These are phyloP conservation scores for Lerista edwardsae DNA, from an alignment of 2,797 vertebrate species.

Conservation along the genomic window DNA sequence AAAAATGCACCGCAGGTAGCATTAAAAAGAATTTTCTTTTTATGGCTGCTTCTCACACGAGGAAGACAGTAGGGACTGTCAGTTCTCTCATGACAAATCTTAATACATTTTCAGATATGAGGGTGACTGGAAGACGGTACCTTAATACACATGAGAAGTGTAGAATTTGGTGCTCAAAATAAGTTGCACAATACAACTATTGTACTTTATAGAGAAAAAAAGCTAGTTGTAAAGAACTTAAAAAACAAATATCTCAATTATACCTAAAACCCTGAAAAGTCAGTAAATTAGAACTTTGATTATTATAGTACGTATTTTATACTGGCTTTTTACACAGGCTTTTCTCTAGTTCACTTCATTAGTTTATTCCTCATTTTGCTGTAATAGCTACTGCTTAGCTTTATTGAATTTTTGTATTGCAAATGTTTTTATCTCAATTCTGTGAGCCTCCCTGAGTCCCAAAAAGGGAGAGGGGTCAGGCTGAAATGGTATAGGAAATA, in stretches of 20 bases:
- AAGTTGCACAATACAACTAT: not conserved
- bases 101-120: not conserved
- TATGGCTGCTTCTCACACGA: not conserved
- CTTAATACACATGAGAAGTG: not conserved
- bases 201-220: not conserved
- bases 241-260: not conserved
- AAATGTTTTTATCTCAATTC: too few species aligned
- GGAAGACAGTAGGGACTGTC: not conserved
- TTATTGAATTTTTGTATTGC: too few species aligned
- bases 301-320: not conserved
- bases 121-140: not conserved
- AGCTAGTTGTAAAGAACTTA: not conserved
- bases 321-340: not conserved
- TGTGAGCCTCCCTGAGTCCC: too few species aligned
- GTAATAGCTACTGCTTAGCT: too few species aligned
- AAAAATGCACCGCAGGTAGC: conserved; percentile 25
- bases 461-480: too few species aligned
- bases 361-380: too few species aligned
- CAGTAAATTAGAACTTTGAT: not conserved
- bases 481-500: too few species aligned
- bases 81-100: not conserved
- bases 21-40: not conserved
- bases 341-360: too few species aligned
- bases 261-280: not conserved
- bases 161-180: not conserved